A percentile compares a stretch with the other conserved stretches of the same genome.
phyloP scores from a whole-genome alignment of 2,113 vertebrate genomes.

The Pituophis catenifer region DNA sequence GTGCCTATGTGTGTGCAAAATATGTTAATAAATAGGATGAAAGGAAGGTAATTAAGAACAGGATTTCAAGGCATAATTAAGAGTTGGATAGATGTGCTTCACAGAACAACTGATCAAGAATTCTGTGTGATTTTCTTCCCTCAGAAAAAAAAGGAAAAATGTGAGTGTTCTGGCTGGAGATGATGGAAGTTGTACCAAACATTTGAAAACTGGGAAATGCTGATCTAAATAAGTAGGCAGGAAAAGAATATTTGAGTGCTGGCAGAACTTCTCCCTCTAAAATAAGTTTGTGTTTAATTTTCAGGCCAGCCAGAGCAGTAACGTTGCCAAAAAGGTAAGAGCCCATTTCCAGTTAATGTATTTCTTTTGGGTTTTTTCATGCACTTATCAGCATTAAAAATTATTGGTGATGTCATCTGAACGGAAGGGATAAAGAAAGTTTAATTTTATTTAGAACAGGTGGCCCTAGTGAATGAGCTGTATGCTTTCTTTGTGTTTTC shows the following conservation, averaged over 20 bases:
- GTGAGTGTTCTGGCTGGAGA: background rate
- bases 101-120: background rate
- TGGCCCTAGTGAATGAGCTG: background rate
- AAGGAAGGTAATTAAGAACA: background rate
- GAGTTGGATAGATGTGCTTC: background rate
- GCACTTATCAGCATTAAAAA: background rate
- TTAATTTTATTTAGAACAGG: background rate
- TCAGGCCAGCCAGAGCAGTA: constrained; percentile 87
- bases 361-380: background rate
- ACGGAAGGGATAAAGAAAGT: background rate
- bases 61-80: background rate
- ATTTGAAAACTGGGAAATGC: background rate
- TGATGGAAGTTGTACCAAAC: background rate
- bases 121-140: background rate
- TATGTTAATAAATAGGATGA: background rate
- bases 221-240: background rate
- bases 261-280: constrained; percentile 15
- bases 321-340: constrained; percentile 94
- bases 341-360: background rate
- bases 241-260: background rate
- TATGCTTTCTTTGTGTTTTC: background rate
- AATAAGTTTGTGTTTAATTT: constrained; percentile 60
- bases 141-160: background rate
- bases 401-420: background rate
- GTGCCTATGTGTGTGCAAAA: background rate